Base-by-base conservation (phyloP, 92 coral and sea anemone genomes). In the Porites cylindrica region DNA sequence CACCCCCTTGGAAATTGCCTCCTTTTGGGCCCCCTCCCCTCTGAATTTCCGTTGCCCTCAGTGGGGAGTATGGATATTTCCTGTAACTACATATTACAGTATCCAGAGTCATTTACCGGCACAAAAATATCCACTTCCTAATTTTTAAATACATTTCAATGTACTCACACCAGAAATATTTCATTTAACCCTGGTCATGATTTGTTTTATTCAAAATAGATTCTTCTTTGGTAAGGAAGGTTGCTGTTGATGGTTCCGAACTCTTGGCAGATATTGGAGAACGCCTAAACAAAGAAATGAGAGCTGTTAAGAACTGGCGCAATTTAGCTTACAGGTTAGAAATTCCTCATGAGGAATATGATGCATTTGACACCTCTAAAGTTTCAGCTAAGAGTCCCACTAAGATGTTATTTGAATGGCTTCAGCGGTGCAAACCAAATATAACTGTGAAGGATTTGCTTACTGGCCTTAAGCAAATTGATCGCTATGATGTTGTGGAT, bases 231-330 rank as follows among this genome's bases (percentile, higher is more conserved):
- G 93, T 92, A 10, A 80, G 70, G 38, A 23, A 81, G n/a, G 74
- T 23, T 56, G 70, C 81, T 16, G 70, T 68, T n/a, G 70, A 69
- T 18, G 84, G 83, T 32, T 82, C 80, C 20, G 91, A 85, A 20
- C 80, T 92, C 24, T 26, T 92, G 61, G 88, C 87, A 61, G 88
- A 85, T 2, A 66, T 92, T 43, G 90, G 83, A 20, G 86, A 87
- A 38, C 79, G 87, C 13, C 82, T 92, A 3, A 91, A 92, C 85
- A 86, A 89, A 76, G 88, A 89, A 0, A 75, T 81, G 29, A 70
- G 84, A 70, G 93, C 91, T 12, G 75, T 89, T 53, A 92, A 89
- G 78, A 89, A 78, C 88, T 92, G 95, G 92, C 78, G 77, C 13
- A 20, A 92, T 64, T 81, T 92, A 66, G 95, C 93, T 12, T 84